Base-by-base conservation (phyloP, 2,888 invertebrate genomes). In the Drosophila diplacantha region DNA sequence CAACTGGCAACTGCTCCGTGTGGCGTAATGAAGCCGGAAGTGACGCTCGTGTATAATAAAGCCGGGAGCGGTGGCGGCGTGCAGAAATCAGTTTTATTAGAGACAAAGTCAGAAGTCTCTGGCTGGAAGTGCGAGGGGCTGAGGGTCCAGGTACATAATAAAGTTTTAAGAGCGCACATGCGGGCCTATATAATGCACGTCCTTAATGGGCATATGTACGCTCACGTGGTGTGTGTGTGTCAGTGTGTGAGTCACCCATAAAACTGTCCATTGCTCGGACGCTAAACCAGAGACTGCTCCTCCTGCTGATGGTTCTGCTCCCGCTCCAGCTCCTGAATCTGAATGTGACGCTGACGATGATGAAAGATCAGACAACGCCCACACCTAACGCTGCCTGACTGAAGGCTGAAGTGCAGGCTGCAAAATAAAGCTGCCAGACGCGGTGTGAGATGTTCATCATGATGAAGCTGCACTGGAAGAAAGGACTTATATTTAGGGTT, bases 311-410 rank as follows among this genome's bases (percentile, higher is more conserved):
- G 37, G 50, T 57, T 7, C 29, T 55, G 57, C 24, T 31, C n/a
- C 24, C 37, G 20, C 14, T 57, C 11, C 41, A 35, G 57, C 32
- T 32, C 26, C 26, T 37, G 34, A 43, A 22, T 31, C 53, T 34
- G 60, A 50, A 39, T 34, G 39, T 61, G 60, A 61, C 52, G 58
- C 41, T 74, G 77, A 72, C 70, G 80, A 72, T 79, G 80, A 79
- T 76, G 76, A 79, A 74, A 78, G 80, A 81, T 81, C 82, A 76
- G 80, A 74, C 76, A 75, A 68, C 72, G 67, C 55, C 70, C 76
- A 61, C 76, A 81, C 76, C 69, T 51, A 47, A 56, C 43, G 37
- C 52, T 65, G 60, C 71, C 61, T 44, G 77, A 74, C 66, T 66
- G 67, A 66, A 71, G 70, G 61, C 58, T 56, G 55, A 51, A 69